Conservation (phyloP, 1,140 invertebrate species). For the Drosophila nigromelanica region DNA sequence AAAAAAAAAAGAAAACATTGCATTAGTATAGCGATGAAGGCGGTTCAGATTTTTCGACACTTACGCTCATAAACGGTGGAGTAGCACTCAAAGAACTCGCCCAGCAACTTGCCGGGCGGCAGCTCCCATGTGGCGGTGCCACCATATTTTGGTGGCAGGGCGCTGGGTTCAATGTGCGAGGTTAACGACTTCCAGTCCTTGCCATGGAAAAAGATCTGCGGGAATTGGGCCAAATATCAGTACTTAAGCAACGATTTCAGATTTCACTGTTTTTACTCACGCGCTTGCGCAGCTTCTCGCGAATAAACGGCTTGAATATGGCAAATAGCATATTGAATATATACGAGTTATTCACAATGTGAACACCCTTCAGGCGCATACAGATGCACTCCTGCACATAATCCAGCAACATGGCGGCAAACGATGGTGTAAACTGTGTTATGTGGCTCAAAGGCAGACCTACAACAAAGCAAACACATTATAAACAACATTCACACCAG, state of each 20-base stretch:
- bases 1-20: conserved; percentile 10
- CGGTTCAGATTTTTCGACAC: neutral
- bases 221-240: conserved; percentile 29
- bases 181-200: conserved; percentile 88
- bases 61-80: conserved; percentile 86
- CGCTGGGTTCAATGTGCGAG: conserved; percentile 86
- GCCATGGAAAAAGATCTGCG: conserved; percentile 89
- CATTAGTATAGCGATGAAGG: neutral
- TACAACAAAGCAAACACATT: conserved; percentile 7
- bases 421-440: conserved; percentile 89
- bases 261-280: conserved; percentile 75
- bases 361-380: conserved; percentile 88
- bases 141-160: conserved; percentile 88
- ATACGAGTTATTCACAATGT: conserved; percentile 91
- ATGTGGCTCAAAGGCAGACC: conserved; percentile 87
- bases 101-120: conserved; percentile 84
- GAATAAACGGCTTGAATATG: conserved; percentile 91
- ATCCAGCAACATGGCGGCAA: conserved; percentile 87
- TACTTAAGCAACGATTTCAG: neutral
- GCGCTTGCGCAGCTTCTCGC: conserved; percentile 86
- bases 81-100: conserved; percentile 85
- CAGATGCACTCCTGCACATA: conserved; percentile 87
- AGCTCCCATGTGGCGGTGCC: conserved; percentile 86
- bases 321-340: conserved; percentile 91
- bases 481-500: neutral